Percentiles rank a stretch among this genome's conserved stretches.
These are phyloP conservation scores for Paraplagusia blochii DNA, from an alignment of 2,113 vertebrate genomes.

Conservation along the genomic window DNA sequence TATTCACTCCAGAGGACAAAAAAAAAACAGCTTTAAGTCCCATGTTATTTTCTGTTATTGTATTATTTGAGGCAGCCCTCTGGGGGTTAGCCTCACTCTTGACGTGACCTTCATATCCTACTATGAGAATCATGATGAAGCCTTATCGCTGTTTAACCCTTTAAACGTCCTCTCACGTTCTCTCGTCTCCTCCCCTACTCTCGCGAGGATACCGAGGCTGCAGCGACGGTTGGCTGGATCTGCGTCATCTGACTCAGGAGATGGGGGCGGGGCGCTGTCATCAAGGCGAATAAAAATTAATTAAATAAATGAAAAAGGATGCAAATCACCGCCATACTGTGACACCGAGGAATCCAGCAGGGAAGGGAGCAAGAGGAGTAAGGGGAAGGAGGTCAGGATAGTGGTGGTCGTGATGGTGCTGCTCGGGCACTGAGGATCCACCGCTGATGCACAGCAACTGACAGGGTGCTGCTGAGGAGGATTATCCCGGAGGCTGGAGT, in stretches of 20 bases:
- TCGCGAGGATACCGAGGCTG: conserved; percentile 50
- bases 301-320: conserved; percentile 45
- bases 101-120: conserved; percentile 56
- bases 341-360: conserved; percentile 21
- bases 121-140: conserved; percentile 16
- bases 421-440: conserved; percentile 36
- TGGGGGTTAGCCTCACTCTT: conserved; percentile 15
- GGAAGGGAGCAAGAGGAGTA: conserved; percentile 29
- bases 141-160: conserved; percentile 4
- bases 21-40: not conserved
- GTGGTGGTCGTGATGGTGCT: conserved; percentile 30
- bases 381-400: conserved; percentile 19
- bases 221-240: conserved; percentile 39
- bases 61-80: not conserved
- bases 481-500: conserved; percentile 63
- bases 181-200: conserved; percentile 14
- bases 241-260: conserved; percentile 64
- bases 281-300: conserved; percentile 55
- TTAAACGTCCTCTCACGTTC: not conserved
- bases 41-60: too few species aligned
- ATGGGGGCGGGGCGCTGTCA: conserved; percentile 53
- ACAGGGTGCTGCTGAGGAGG: conserved; percentile 33
- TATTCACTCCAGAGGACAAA: too few species aligned
- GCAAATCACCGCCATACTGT: conserved; percentile 41
- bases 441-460: conserved; percentile 48